phyloP scores from a whole-genome alignment of 2,888 invertebrate species.

The Oxytorus armatus region DNA sequence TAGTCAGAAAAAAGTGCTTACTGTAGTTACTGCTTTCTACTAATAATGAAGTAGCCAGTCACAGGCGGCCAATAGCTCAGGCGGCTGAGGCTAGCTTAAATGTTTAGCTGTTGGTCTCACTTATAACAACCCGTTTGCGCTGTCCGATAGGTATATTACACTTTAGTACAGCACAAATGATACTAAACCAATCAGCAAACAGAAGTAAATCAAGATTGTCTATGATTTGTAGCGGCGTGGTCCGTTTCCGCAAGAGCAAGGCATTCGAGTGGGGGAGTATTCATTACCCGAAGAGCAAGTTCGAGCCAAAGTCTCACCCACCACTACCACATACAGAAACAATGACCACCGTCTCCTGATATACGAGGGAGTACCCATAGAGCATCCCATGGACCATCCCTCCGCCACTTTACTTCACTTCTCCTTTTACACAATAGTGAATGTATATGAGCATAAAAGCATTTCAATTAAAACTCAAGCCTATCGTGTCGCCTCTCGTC shows the following conservation, averaged over 20 bases:
- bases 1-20: conserved; percentile 66
- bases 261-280: conserved; percentile 22
- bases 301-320: conserved; percentile 74
- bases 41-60: conserved; percentile 79
- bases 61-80: conserved; percentile 73
- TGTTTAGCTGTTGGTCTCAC: conserved; percentile 50
- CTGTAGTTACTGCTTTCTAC: conserved; percentile 68
- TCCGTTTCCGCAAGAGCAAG: conserved; percentile 69
- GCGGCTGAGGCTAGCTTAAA: conserved; percentile 67
- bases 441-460: conserved; percentile 6
- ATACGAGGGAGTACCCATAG: conserved; percentile 45
- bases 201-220: conserved; percentile 84
- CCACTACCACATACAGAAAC: conserved; percentile 63
- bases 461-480: neutral
- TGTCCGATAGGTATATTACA: conserved; percentile 79
- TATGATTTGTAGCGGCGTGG: conserved; percentile 82
- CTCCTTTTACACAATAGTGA: neutral
- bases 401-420: neutral
- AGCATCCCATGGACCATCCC: conserved; percentile 11
- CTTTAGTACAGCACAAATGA: conserved; percentile 79
- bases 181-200: conserved; percentile 84
- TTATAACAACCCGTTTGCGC: conserved; percentile 56
- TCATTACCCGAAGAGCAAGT: conserved; percentile 71
- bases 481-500: neutral
- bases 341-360: conserved; percentile 69